A percentile compares a stretch with the other conserved stretches of the same genome.
Evolutionary conservation across 2,888 invertebrate genomes (phyloP).

Genomic region (Xestoiulus laeticollis): DNA sequence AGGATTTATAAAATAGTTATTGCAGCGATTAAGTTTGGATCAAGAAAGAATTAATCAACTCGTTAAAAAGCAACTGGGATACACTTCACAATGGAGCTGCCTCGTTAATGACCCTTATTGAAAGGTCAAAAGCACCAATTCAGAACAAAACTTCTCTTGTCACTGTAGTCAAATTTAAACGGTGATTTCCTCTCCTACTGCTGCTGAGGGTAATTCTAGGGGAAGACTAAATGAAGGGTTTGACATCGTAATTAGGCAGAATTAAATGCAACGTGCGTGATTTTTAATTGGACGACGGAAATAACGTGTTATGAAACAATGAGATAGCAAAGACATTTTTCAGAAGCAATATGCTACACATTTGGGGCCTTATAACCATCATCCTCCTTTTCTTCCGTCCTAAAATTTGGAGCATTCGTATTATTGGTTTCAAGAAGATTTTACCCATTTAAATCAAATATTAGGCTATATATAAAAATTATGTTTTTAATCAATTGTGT

Average conservation of each 20-base stretch:
- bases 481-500: too few relatives aligned
- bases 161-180: not conserved
- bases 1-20: not conserved
- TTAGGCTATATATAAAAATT: too few relatives aligned
- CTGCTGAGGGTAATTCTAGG: not conserved
- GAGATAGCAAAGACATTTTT: not conserved
- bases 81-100: not conserved
- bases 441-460: too few relatives aligned
- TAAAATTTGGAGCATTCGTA: too few relatives aligned
- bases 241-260: not conserved
- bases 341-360: not conserved
- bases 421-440: too few relatives aligned
- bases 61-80: not conserved
- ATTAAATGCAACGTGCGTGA: not conserved
- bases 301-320: not conserved
- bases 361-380: not conserved
- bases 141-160: not conserved
- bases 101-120: not conserved
- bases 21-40: not conserved
- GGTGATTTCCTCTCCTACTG: not conserved
- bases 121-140: slow-evolving; percentile 11
- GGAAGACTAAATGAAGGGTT: not conserved
- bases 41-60: not conserved
- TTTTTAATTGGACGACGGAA: not conserved
- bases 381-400: too few relatives aligned